Conservation (phyloP, 2,797 vertebrate species). For the Bovichtus diacanthus region DNA sequence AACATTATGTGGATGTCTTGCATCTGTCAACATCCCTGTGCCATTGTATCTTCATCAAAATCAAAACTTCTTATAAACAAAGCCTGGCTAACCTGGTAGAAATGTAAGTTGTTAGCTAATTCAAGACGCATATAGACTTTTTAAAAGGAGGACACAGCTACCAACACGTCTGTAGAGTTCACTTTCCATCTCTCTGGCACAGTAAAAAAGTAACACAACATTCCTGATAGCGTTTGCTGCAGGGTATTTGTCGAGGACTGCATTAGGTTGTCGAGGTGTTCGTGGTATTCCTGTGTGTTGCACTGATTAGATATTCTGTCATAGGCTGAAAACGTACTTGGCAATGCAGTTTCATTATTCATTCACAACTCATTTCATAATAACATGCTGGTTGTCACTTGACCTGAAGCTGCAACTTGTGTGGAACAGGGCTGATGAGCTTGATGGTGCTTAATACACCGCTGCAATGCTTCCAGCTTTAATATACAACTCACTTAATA, state of each 20-base stretch:
- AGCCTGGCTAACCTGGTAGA: not conserved
- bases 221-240: constrained; percentile 14
- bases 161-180: not conserved
- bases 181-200: not conserved
- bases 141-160: not conserved
- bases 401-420: constrained; percentile 30
- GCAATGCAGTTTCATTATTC: constrained; percentile 8
- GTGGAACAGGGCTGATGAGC: not conserved
- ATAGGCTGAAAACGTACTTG: not conserved
- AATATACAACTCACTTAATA: constrained; percentile 41
- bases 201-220: constrained; percentile 26
- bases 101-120: not conserved
- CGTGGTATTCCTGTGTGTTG: not conserved
- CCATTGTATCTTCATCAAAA: not conserved
- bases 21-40: not conserved
- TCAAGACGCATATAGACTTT: not conserved
- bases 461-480: constrained; percentile 27
- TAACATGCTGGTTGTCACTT: constrained; percentile 27
- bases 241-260: not conserved
- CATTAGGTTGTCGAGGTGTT: constrained; percentile 11
- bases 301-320: not conserved
- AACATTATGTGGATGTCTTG: not conserved
- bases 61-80: not conserved
- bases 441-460: constrained; percentile 6
- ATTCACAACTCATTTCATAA: constrained; percentile 24